Evolutionary conservation across 1,140 invertebrate genomes (phyloP).

Genomic region (Stenopsyche tienmushanensis): DNA sequence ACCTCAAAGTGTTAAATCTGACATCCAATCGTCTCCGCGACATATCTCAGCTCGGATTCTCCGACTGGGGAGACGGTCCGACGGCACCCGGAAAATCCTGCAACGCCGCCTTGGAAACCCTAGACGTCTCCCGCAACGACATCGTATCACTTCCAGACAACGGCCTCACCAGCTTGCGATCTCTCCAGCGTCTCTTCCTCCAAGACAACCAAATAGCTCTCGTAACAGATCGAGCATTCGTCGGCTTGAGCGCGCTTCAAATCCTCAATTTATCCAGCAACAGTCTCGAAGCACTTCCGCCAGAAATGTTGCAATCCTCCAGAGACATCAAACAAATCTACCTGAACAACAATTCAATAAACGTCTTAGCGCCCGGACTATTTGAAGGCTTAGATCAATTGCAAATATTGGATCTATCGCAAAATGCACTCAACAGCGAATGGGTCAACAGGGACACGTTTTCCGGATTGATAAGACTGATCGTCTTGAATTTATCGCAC

Average conservation of each 20-base stretch:
- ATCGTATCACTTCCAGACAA: constrained; percentile 70
- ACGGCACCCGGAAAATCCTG: constrained; percentile 62
- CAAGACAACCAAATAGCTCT: constrained; percentile 75
- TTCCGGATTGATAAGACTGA: constrained; percentile 68
- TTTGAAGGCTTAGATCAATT: constrained; percentile 76
- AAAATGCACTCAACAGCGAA: constrained; percentile 74
- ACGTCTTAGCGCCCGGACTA: constrained; percentile 73
- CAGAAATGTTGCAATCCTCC: constrained; percentile 73
- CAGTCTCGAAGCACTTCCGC: constrained; percentile 71
- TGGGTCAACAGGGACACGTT: constrained; percentile 83
- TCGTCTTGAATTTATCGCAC: constrained; percentile 74
- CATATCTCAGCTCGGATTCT: constrained; percentile 70
- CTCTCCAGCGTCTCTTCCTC: constrained; percentile 66
- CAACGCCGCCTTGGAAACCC: constrained; percentile 64
- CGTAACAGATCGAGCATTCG: constrained; percentile 72
- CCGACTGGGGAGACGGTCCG: constrained; percentile 63
- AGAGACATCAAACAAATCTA: constrained; percentile 72
- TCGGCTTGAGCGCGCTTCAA: constrained; percentile 66
- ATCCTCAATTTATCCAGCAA: constrained; percentile 78
- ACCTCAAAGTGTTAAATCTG: constrained; percentile 68
- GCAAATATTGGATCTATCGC: constrained; percentile 74
- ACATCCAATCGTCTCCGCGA: constrained; percentile 78
- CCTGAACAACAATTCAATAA: constrained; percentile 79
- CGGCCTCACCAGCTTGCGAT: constrained; percentile 67
- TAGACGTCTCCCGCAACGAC: constrained; percentile 77